Evolutionary conservation across 2,797 vertebrate species (phyloP), one percentile per base, ranked within the genome.

Genomic region (Leptodactylus fallax): DNA sequence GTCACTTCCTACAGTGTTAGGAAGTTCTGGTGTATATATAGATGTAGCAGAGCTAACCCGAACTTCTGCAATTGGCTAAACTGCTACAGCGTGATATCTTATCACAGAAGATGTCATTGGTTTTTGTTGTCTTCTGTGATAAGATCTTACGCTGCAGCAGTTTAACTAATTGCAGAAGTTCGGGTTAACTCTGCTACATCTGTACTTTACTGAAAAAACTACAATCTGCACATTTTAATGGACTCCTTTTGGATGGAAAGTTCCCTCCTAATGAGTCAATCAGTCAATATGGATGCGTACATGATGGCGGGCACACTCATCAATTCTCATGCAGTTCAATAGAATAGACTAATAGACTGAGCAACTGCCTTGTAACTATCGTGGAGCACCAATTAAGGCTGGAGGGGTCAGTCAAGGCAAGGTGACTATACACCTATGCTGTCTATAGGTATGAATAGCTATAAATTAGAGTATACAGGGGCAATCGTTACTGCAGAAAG

Each of bases 271-370:
- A 51, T 76, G 21, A 76, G 72, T 51, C 47, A 71, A 45, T 19
- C 27, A 5, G 72, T 76, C 72, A 76, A 10, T n/a, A 76, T 76
- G 45, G 19, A 76, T 21, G 72, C 6, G 47, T 51, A 76, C 21
- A 11, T 76, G 10, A 76, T 76, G 1, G 45, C 23, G n/a, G 72
- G 10, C 72, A 49, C 19, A n/a, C 47, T 76, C 72, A 76, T 76
- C 72, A 76, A n/a, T 76, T 76, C 47, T 76, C 72, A 19, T n/a
- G 72, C 72, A n/a, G 72, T 5, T 51, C 72, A n/a, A 76, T 76
- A 76, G 17, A 21, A 76, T 13, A 76, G 72, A 76, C 17, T 74
- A 74, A 21, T 74, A 74, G 17, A 74, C 36, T 10, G 71, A 21
- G 6, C 17, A 27, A 71, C 17, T 74, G 45, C 21, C 71, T 49